Percentiles rank a stretch among this genome's conserved stretches.
Evolutionary conservation across 2,888 invertebrate species (phyloP).

Genomic region (Hypercompe scribonia): DNA sequence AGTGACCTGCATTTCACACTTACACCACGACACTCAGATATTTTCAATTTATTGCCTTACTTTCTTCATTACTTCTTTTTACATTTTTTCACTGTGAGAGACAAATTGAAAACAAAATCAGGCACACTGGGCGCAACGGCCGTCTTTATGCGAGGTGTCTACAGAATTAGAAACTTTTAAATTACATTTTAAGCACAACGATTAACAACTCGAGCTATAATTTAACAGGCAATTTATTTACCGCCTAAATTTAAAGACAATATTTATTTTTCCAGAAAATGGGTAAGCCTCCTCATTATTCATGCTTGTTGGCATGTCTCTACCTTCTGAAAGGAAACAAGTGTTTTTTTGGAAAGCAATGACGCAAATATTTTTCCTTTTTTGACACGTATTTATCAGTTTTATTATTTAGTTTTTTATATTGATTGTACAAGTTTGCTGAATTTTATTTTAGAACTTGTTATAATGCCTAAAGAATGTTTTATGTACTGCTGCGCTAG

Average conservation of each 20-base stretch:
- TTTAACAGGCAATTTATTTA: conserved; percentile 66
- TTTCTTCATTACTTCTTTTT: conserved; percentile 56
- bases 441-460: neutral
- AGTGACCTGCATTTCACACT: conserved; percentile 71
- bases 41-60: conserved; percentile 62
- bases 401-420: neutral
- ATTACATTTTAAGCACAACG: conserved; percentile 61
- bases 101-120: conserved; percentile 64
- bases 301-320: conserved; percentile 31
- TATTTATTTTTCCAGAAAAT: conserved; percentile 52
- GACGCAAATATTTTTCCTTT: conserved; percentile 12
- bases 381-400: neutral
- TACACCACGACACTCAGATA: conserved; percentile 49
- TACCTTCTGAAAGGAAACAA: conserved; percentile 26
- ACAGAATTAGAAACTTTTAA: conserved; percentile 62
- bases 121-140: conserved; percentile 62
- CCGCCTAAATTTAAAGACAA: conserved; percentile 57
- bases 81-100: conserved; percentile 37
- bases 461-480: neutral
- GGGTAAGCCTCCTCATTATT: conserved; percentile 46
- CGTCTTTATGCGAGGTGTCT: conserved; percentile 56
- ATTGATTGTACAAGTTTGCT: neutral
- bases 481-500: neutral
- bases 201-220: conserved; percentile 65
- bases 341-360: conserved; percentile 33